phyloP scores from a whole-genome alignment of 23 tunicate genomes.

The Ascidia mentula region DNA sequence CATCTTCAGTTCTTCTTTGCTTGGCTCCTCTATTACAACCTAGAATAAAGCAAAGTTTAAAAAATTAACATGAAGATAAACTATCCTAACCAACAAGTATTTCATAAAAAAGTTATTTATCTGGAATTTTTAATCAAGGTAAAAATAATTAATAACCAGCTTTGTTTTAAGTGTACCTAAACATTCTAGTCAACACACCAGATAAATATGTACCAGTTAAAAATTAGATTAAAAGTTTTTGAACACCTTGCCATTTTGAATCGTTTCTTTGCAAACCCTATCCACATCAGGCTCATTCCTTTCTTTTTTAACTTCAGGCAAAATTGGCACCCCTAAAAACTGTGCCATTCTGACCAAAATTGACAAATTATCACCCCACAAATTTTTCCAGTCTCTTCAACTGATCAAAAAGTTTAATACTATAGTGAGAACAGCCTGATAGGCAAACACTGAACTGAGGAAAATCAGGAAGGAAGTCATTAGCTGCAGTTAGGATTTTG shows the following conservation, averaged over 20 bases:
- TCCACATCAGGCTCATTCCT: constrained; percentile 26
- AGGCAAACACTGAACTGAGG: neutral
- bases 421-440: neutral
- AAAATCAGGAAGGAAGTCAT: constrained; percentile 8
- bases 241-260: neutral
- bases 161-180: too few relatives aligned
- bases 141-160: too few relatives aligned
- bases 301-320: constrained; percentile 17
- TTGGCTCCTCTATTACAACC: constrained; percentile 29
- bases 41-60: neutral
- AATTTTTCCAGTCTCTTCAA: neutral
- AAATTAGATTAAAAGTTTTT: neutral
- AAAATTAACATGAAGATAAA: too few relatives aligned
- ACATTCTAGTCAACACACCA: too few relatives aligned
- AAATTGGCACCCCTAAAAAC: constrained; percentile 16
- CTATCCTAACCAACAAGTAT: too few relatives aligned
- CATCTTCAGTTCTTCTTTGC: constrained; percentile 65
- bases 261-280: neutral
- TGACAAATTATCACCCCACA: neutral
- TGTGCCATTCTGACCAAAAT: constrained; percentile 6
- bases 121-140: neutral
- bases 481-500: too few relatives aligned
- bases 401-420: neutral
- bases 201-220: neutral
- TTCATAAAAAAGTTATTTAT: too few relatives aligned